Base-by-base conservation (phyloP, 2,113 vertebrate genomes). In the Myocastor coypus region DNA sequence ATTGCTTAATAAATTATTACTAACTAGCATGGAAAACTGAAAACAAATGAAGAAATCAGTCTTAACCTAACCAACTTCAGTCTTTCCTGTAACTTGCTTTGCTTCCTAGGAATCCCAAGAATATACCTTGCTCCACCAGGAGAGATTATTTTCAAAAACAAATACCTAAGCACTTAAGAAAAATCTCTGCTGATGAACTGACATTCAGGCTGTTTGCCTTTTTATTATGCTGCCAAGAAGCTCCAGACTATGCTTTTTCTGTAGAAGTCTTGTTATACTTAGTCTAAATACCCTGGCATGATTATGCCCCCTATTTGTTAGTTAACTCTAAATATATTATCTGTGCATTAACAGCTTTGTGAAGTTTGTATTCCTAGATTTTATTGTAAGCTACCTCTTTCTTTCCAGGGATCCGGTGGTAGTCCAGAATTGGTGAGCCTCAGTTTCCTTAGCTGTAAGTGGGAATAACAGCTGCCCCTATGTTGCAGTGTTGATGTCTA, bases 101-200 rank as follows among this genome's bases (percentile, higher is more conserved):
- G 63, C 71, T 91, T 95, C 85, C 78, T 83, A 93, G 95, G 86
- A 94, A 82, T 88, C 55, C 82, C 77, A 88, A 85, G 92, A 96
- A 80, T 73, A 87, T 68, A 89, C 34, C 90, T 97, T 63, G 95
- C 66, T 90, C 88, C 91, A 94, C n/a, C 83, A 28, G 73, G 92
- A 96, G 95, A 97, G 50, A 78, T 97, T 95, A 96, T 97, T 97
- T 97, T 92, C 86, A 97, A 96, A 97, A 94, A 71, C 88, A 97
- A 97, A 92, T 95, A 97, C 94, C 88, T 71, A 91, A 73, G 63
- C 71, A 90, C 92, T 97, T 96, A 94, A 95, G 96, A 91, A 95
- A n/a, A 95, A 80, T 94, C 83, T 59, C 59, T 91, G 85, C 88
- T 90, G 88, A 96, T 66, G 73, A 96, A 94, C 91, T n/a, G 30